Conservation (phyloP, 2,888 invertebrate genomes). For the Apotomis betuletana region DNA sequence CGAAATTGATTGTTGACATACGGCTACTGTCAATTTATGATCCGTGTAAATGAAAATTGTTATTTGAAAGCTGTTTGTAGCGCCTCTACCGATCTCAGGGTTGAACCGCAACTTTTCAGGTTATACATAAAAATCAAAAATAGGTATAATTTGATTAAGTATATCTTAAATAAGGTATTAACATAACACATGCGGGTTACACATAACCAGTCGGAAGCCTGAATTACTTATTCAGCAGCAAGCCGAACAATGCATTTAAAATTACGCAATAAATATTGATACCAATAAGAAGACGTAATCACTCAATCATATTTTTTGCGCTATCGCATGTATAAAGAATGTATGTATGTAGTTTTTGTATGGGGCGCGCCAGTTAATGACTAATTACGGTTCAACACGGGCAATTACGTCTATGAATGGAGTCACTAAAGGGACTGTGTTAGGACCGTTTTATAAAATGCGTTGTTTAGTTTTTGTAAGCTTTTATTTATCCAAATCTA, state of each 20-base stretch:
- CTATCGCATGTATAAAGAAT: background rate
- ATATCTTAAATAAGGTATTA: too few species aligned
- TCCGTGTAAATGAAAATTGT: too few species aligned
- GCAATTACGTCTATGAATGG: conserved; percentile 21
- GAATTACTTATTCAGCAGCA: conserved; percentile 5
- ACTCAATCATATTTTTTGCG: conserved; percentile 27
- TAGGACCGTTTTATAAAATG: conserved; percentile 6
- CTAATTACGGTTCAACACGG: conserved; percentile 20
- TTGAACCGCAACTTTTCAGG: too few species aligned
- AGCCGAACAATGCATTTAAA: conserved; percentile 3
- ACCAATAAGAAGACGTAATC: conserved; percentile 13
- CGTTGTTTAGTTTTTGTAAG: background rate
- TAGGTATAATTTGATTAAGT: too few species aligned
- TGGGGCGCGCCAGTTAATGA: conserved; percentile 6
- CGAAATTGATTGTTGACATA: too few species aligned
- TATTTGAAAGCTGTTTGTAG: too few species aligned
- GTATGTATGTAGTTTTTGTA: conserved; percentile 26
- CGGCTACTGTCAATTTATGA: too few species aligned
- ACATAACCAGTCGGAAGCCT: background rate
- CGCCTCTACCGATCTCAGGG: too few species aligned
- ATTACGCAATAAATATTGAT: conserved; percentile 12
- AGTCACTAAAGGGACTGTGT: conserved; percentile 13
- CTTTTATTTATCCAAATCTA: too few species aligned
- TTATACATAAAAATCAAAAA: too few species aligned
- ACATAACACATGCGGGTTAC: background rate